Conservation (phyloP, 2,113 vertebrate species). For the Charina bottae region DNA sequence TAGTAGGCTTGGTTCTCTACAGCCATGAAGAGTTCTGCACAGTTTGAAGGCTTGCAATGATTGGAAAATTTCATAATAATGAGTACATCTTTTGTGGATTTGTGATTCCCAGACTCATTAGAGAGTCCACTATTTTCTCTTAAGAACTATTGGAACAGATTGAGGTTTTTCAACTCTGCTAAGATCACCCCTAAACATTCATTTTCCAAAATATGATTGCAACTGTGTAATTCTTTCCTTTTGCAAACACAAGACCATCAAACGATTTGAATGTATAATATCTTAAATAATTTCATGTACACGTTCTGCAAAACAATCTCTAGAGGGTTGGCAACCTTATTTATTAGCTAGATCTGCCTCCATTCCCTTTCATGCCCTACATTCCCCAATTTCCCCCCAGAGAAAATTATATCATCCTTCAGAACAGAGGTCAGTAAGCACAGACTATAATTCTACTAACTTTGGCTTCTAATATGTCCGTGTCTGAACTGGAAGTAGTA, state of each 20-base stretch:
- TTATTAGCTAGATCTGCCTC: neutral
- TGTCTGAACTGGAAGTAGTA: conserved; percentile 23
- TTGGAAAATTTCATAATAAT: too few relatives aligned
- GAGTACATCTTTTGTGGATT: too few relatives aligned
- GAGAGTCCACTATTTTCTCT: too few relatives aligned
- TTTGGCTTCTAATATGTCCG: conserved; percentile 14
- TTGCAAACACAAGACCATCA: neutral
- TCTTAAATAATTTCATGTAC: neutral
- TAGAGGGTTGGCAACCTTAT: neutral
- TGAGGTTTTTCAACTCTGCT: neutral
- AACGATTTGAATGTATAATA: neutral
- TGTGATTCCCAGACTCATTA: too few relatives aligned
- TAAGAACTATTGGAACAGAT: neutral
- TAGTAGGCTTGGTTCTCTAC: too few relatives aligned
- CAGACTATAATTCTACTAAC: conserved; percentile 3
- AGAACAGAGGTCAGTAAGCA: neutral
- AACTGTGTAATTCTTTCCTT: neutral
- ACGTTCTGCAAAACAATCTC: neutral
- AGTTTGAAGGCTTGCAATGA: too few relatives aligned
- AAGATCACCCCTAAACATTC: neutral
- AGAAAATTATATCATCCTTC: neutral
- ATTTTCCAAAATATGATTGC: neutral
- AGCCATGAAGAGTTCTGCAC: too few relatives aligned
- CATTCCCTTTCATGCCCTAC: neutral
- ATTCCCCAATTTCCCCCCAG: neutral